These are phyloP conservation scores for Vulpes vulpes DNA, from an alignment of 2,113 vertebrate genomes.

Conservation along the genomic window DNA sequence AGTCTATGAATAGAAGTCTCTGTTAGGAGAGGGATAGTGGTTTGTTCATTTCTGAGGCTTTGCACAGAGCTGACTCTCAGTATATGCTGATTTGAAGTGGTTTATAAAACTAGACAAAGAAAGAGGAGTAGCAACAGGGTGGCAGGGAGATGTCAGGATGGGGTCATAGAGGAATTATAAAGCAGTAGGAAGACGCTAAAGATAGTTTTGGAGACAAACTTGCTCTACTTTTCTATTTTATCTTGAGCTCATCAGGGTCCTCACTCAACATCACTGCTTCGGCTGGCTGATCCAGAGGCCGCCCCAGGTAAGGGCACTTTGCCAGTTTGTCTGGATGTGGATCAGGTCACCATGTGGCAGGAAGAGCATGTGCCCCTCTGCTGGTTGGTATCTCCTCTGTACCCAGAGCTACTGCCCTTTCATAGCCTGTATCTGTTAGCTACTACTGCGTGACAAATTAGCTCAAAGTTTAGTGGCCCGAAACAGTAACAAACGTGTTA, in stretches of 20 bases:
- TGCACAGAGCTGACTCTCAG: not conserved
- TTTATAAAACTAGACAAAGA: not conserved
- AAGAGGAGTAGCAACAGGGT: not conserved
- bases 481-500: not conserved
- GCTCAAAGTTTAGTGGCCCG: not conserved
- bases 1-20: not conserved
- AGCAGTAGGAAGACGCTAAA: not conserved
- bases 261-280: not conserved
- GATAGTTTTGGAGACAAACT: not conserved
- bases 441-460: not conserved
- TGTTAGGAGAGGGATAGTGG: not conserved
- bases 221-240: not conserved
- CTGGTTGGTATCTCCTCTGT: not conserved
- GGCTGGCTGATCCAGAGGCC: not conserved
- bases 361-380: not conserved
- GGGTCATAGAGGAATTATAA: not conserved
- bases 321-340: not conserved
- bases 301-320: not conserved
- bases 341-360: not conserved
- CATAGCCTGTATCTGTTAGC: not conserved
- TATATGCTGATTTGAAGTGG: not conserved
- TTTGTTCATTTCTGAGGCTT: not conserved
- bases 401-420: not conserved
- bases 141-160: not conserved
- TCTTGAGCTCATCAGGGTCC: not conserved